Conservation (phyloP, 2,888 invertebrate species). For the Heteromurus nitidus region DNA sequence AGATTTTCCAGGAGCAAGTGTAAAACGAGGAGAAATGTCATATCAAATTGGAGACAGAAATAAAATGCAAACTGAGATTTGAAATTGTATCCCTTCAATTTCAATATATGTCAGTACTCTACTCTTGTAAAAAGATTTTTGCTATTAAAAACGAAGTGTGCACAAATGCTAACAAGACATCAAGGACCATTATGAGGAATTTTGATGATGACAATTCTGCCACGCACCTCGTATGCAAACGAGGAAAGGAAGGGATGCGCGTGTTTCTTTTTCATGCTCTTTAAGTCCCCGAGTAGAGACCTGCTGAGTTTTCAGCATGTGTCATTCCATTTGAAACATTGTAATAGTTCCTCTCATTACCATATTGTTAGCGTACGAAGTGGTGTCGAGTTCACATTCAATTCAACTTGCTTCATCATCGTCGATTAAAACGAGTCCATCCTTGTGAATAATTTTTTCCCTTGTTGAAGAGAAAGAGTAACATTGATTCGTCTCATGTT, state of each 20-base stretch:
- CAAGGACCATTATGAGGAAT: constrained; percentile 34
- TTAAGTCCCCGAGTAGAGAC: constrained; percentile 54
- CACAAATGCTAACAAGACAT: constrained; percentile 29
- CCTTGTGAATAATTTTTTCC: constrained; percentile 38
- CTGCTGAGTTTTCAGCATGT: constrained; percentile 41
- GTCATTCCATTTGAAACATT: constrained; percentile 35
- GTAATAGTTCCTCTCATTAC: constrained; percentile 25
- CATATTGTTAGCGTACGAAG: constrained; percentile 33
- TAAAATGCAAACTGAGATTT: constrained; percentile 57
- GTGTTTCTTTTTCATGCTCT: constrained; percentile 46
- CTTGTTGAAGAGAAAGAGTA: constrained; percentile 24
- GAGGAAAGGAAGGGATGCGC: not conserved
- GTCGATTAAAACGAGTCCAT: constrained; percentile 50
- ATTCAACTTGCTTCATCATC: constrained; percentile 1
- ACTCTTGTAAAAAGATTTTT: not conserved
- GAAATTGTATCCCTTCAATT: not conserved
- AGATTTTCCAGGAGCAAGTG: constrained; percentile 51
- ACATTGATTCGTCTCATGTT: constrained; percentile 36
- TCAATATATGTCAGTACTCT: not conserved
- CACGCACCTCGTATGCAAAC: constrained; percentile 33
- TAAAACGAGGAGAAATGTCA: constrained; percentile 40
- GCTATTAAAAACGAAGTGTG: not conserved
- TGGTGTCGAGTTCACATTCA: constrained; percentile 41
- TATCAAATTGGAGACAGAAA: constrained; percentile 16
- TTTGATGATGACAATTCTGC: constrained; percentile 35